A percentile compares a stretch with the other conserved stretches of the same genome.
These are phyloP conservation scores for Himalopsyche kuldschensis DNA, from an alignment of 2,888 invertebrate genomes.

Conservation along the genomic window DNA sequence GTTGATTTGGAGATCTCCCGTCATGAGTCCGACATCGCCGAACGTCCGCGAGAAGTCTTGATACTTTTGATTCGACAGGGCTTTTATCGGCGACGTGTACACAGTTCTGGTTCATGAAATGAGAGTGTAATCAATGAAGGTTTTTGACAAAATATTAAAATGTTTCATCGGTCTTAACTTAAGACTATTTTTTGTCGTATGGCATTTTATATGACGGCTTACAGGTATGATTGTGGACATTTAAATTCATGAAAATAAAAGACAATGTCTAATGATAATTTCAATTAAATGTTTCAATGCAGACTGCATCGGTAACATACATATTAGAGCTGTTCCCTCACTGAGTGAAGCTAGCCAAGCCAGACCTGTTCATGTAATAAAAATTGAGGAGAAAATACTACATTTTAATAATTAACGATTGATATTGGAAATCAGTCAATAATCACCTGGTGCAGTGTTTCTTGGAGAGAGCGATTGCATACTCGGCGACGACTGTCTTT, in stretches of 20 bases:
- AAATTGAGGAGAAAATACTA: not conserved
- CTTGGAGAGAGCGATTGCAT: conserved; percentile 94
- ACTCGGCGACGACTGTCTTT: conserved; percentile 99
- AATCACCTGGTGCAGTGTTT: conserved; percentile 83
- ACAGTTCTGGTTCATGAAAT: conserved; percentile 64
- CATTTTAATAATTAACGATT: not conserved
- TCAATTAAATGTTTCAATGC: too few species aligned
- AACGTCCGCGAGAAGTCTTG: conserved; percentile 94
- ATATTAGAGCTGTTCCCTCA: too few species aligned
- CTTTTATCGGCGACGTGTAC: conserved; percentile 99
- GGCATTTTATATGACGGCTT: too few species aligned
- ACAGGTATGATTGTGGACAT: too few species aligned
- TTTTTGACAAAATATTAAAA: not conserved
- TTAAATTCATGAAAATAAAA: too few species aligned
- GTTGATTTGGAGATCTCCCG: conserved; percentile 95
- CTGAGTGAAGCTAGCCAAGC: too few species aligned
- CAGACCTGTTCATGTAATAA: not conserved
- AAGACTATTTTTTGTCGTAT: too few species aligned
- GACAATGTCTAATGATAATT: too few species aligned
- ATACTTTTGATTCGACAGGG: conserved; percentile 98
- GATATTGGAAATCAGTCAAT: too few species aligned
- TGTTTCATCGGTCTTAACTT: too few species aligned
- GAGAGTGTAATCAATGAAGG: not conserved
- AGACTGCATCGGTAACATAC: too few species aligned
- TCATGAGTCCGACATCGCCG: conserved; percentile 89